Evolutionary conservation across 2,113 vertebrate species (phyloP), one percentile per base, ranked within the genome.

Genomic region (Apteryx mantelli): DNA sequence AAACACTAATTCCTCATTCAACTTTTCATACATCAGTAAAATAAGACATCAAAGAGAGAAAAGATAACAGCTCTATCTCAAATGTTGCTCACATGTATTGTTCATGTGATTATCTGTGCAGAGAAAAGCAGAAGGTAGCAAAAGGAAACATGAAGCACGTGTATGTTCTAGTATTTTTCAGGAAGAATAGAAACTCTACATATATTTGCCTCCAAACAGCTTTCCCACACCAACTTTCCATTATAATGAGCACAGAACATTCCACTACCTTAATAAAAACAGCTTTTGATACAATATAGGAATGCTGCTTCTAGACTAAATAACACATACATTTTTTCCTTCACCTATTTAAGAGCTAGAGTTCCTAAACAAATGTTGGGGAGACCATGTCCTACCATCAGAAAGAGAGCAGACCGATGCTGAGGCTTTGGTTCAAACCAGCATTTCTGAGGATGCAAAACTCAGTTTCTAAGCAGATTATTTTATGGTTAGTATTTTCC

Each of bases 1-100:
- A 91, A 94, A 74, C 44, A 68, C 61, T 73, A 30, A 68, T 95
- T 91, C 91, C 93, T 95, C 1, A 0, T 79, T 95, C 3, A 90
- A 85, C 71, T 90, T 95, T 61, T 84, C 73, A 56, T 53, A 73
- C 60, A 86, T 81, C 56, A 74, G 76, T 90, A 94, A 95, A 94
- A 82, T 34, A 90, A 93, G 71, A 94, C 68, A 93, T 96, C 82
- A 97, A 96, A 95, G 94, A 95, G 84, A 89, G 40, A 91, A 92
- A 89, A 95, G 81, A 84, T 81, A 96, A 71, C 63, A 70, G 84
- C 84, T 86, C 73, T 80, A 93, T 82, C 64, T 96, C 91, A 94
- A 97, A 94, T 65, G 88, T 68, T 86, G 71, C 56, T 94, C 94
- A 96, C 44, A n/a, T 88, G 82, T 68, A 95, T 36, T 44, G 52